Evolutionary conservation across 2,888 invertebrate species (phyloP), one percentile per base, ranked within the genome.

Genomic region (Heliconius cydno): DNA sequence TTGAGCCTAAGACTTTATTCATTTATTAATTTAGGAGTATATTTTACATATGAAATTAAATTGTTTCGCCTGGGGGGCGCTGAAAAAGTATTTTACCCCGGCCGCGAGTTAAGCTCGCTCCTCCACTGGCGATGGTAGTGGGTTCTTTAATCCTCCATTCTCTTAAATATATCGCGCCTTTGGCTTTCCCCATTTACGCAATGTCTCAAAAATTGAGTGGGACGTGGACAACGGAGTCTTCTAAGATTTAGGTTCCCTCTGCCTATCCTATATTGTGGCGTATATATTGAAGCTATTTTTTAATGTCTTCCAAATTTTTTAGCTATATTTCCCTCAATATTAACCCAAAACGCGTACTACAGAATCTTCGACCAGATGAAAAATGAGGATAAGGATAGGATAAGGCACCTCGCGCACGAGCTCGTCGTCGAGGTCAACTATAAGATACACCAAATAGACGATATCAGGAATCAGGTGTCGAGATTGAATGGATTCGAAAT

Each of bases 341-440:
- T 75, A 12, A 3, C 4, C 1, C 22, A 52, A 15, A 77, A 79
- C 12, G 3, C 4, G 12, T 70, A 70, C 38, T 3, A 28, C 0
- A 30, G 81, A 6, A 60, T 76, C 6, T 3, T 25, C 2, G 86
- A 85, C 65, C 2, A 68, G 0, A 76, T 80, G 52, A 13, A 7
- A 1, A 13, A 30, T 0, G 85, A 9, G 3, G 60, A 86, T 57
- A 84, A 84, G 25, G 15, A 34, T 4, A 82, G 80, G 22, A 13
- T 85, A 1, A 65, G 70, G 0, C 25, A 22, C 0, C 34, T 86
- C 3, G 80, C 82, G 1, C 13, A 77, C 7, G 85, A 85, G 25
- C 75, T 85, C 10, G 13, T 84, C 0, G 80, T 34, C 3, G 85
- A 85, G 0, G 83, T 84, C 4, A 79, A 82, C 22, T 22, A 82